These are phyloP conservation scores for Troides helena DNA, from an alignment of 2,888 invertebrate species.

Conservation along the genomic window DNA sequence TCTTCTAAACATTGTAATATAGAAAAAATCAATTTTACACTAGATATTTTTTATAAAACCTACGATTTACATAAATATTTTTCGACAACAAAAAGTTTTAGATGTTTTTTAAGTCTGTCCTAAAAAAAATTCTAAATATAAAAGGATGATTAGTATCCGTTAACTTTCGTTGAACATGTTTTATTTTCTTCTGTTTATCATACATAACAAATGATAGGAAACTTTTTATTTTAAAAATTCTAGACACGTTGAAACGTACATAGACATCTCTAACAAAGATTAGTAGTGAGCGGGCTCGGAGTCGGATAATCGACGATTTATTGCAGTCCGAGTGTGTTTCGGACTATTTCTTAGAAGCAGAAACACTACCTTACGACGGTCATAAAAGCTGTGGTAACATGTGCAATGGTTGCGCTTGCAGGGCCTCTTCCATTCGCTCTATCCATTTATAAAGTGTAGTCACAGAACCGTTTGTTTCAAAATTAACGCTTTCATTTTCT, in stretches of 20 bases:
- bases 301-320: conserved; percentile 69
- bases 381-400: conserved; percentile 77
- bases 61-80: too few species aligned
- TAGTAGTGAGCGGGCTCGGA: conserved; percentile 39
- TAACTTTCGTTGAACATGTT: too few species aligned
- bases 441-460: not conserved
- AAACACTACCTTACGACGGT: conserved; percentile 63
- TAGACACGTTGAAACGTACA: conserved; percentile 13
- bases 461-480: not conserved
- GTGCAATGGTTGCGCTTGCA: conserved; percentile 53
- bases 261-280: conserved; percentile 37
- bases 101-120: too few species aligned
- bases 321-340: conserved; percentile 66
- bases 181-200: too few species aligned
- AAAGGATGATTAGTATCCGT: too few species aligned
- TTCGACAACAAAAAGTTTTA: too few species aligned
- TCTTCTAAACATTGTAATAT: too few species aligned
- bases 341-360: conserved; percentile 69
- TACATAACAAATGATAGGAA: too few species aligned
- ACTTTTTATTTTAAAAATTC: not conserved
- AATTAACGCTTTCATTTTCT: not conserved
- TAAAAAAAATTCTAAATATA: too few species aligned
- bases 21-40: too few species aligned
- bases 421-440: conserved; percentile 18
- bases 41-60: too few species aligned